These are phyloP conservation scores for Otis tarda DNA, from an alignment of 2,113 vertebrate genomes.

Conservation along the genomic window DNA sequence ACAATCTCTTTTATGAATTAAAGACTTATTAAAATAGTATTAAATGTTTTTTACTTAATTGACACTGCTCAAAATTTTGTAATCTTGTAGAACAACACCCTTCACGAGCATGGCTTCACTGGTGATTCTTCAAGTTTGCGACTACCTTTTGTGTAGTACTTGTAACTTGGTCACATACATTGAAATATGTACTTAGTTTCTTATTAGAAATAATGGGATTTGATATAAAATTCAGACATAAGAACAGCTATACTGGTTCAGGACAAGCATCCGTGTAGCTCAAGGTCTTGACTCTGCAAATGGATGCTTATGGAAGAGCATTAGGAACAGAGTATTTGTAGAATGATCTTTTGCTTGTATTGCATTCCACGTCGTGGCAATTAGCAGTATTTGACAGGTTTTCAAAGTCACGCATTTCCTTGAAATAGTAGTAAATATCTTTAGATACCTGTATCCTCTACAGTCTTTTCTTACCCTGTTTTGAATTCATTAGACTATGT, in stretches of 20 bases:
- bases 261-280: background rate
- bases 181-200: background rate
- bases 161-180: background rate
- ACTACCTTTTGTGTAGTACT: background rate
- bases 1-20: background rate
- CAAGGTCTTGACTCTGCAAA: background rate
- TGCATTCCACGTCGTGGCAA: background rate
- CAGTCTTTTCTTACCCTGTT: background rate
- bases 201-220: background rate
- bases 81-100: background rate
- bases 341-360: background rate
- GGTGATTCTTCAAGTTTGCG: background rate
- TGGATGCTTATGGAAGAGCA: background rate
- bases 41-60: background rate
- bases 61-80: background rate
- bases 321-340: background rate
- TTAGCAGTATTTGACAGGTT: background rate
- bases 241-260: background rate
- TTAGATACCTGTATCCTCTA: background rate
- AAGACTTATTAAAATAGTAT: background rate
- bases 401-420: background rate
- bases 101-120: background rate
- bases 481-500: background rate
- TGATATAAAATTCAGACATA: background rate
- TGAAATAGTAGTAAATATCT: background rate